Conservation (phyloP, 2,888 invertebrate genomes). For the Auanema freiburgensis region DNA sequence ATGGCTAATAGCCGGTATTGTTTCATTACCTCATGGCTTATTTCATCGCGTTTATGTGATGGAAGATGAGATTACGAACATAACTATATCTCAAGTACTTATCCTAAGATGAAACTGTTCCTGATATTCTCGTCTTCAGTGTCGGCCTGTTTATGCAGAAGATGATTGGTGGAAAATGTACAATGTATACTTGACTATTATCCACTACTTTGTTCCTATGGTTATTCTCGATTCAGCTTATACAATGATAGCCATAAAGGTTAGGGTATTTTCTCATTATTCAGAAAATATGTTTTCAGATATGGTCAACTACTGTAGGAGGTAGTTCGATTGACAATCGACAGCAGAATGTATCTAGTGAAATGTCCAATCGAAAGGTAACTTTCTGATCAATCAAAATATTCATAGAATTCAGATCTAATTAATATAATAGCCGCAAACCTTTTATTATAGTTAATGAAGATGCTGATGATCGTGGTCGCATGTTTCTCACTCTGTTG, state of each 20-base stretch:
- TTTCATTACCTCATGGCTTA: constrained; percentile 51
- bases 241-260: constrained; percentile 77
- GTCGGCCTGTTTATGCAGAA: constrained; percentile 51
- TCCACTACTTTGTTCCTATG: constrained; percentile 78
- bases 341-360: neutral
- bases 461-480: constrained; percentile 66
- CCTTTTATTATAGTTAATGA: constrained; percentile 52
- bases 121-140: constrained; percentile 33
- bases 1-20: constrained; percentile 47
- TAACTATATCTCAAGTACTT: constrained; percentile 17
- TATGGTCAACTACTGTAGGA: constrained; percentile 12
- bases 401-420: neutral
- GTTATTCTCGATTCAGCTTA: constrained; percentile 82
- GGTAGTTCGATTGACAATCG: neutral
- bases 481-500: constrained; percentile 68
- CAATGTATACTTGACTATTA: constrained; percentile 64
- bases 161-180: constrained; percentile 59
- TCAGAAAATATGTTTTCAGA: constrained; percentile 8
- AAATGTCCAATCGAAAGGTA: constrained; percentile 10
- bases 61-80: constrained; percentile 7
- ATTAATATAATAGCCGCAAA: neutral
- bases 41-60: constrained; percentile 33
- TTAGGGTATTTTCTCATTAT: constrained; percentile 62
- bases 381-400: too few species aligned
- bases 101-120: neutral